A percentile compares a stretch with the other conserved stretches of the same genome.
Evolutionary conservation across 1,140 invertebrate species (phyloP).

Genomic region (Drosophila pseudoobscura): DNA sequence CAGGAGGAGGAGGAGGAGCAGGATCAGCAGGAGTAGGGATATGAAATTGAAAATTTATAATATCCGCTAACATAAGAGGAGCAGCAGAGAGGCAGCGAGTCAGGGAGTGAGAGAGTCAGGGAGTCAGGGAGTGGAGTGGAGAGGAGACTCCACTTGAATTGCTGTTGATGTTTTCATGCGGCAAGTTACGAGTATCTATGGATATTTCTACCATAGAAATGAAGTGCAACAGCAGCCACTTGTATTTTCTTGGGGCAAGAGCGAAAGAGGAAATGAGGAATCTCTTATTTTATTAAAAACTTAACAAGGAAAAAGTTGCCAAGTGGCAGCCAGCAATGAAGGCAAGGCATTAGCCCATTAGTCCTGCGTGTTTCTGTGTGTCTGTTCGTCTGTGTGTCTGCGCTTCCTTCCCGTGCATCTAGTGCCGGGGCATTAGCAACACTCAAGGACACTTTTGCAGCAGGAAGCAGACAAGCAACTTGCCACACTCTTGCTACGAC

Average conservation of each 20-base stretch:
- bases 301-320: conserved; percentile 60
- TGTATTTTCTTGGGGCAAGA: not conserved
- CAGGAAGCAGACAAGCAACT: conserved; percentile 75
- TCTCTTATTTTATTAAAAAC: conserved; percentile 79
- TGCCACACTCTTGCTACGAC: conserved; percentile 14
- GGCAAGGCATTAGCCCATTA: conserved; percentile 65
- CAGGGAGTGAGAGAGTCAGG: not conserved
- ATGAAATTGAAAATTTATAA: conserved; percentile 80
- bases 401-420: conserved; percentile 55
- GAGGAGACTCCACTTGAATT: conserved; percentile 57
- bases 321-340: conserved; percentile 69
- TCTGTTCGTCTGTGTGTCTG: conserved; percentile 56
- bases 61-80: conserved; percentile 50
- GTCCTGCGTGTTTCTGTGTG: conserved; percentile 6
- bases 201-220: conserved; percentile 4
- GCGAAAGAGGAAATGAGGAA: conserved; percentile 26
- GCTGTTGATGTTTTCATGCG: conserved; percentile 71
- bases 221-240: conserved; percentile 43
- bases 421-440: conserved; percentile 66
- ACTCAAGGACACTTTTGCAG: conserved; percentile 77
- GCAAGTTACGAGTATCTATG: conserved; percentile 60
- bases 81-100: too few relatives aligned
- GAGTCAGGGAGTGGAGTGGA: too few relatives aligned
- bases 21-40: conserved; percentile 38
- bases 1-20: not conserved